Conservation (phyloP, 2,797 vertebrate species). For the Crocidura indochinensis region DNA sequence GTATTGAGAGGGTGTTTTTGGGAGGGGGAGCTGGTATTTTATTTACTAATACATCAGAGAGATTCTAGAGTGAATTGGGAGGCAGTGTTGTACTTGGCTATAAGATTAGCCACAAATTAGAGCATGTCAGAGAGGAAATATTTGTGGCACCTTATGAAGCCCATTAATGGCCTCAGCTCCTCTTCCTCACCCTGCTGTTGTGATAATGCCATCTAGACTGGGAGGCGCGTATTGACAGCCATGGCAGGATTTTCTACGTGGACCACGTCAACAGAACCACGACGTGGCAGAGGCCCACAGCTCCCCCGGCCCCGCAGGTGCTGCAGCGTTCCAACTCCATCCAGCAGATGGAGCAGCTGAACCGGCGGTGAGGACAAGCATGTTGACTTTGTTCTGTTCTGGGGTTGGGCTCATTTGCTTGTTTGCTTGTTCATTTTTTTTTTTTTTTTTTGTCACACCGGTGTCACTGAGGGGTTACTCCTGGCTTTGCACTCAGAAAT, state of each 20-base stretch:
- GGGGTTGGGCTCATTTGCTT: background rate
- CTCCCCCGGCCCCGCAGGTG: slow-evolving; percentile 96
- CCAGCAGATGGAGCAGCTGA: slow-evolving; percentile 99
- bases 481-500: too few species aligned
- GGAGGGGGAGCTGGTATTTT: background rate
- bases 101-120: slow-evolving; percentile 41
- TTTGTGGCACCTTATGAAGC: slow-evolving; percentile 31
- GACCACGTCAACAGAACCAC: slow-evolving; percentile 99
- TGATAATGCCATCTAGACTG: slow-evolving; percentile 92
- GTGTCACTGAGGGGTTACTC: too few species aligned
- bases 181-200: slow-evolving; percentile 30
- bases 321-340: slow-evolving; percentile 98
- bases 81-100: background rate
- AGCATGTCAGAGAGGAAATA: slow-evolving; percentile 18
- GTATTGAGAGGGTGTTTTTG: slow-evolving; percentile 10
- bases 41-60: slow-evolving; percentile 8
- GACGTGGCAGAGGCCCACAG: slow-evolving; percentile 98
- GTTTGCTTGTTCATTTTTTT: too few species aligned
- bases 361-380: slow-evolving; percentile 93
- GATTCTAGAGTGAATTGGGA: background rate
- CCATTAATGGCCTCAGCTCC: background rate
- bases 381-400: background rate
- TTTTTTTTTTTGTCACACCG: too few species aligned
- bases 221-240: slow-evolving; percentile 99
- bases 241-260: slow-evolving; percentile 98